These are phyloP conservation scores for Pteruthius melanotis DNA, from an alignment of 2,113 vertebrate genomes.

Conservation along the genomic window DNA sequence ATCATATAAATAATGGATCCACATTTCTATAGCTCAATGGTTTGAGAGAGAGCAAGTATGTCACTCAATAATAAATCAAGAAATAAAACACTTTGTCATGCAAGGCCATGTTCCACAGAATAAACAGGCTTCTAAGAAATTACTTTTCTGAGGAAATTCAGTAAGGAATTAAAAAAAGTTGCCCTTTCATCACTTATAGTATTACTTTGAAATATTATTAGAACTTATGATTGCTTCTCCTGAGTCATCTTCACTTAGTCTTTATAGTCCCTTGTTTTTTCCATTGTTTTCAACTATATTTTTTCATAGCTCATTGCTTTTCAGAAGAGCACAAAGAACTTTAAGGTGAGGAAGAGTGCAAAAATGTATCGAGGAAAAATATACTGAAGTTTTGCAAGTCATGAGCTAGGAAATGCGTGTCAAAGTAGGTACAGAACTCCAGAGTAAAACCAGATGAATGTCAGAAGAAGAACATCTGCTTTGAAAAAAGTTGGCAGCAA, in stretches of 20 bases:
- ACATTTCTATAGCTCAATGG: neutral
- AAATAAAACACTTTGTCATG: neutral
- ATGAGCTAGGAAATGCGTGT: neutral
- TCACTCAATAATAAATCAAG: neutral
- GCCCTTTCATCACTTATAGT: neutral
- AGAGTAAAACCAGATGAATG: neutral
- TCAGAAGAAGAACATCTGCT: constrained; percentile 36
- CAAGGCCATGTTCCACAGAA: neutral
- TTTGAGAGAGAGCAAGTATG: neutral
- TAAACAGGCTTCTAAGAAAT: neutral
- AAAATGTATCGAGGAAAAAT: neutral
- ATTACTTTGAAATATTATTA: neutral
- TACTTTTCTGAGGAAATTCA: neutral
- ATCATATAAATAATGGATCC: neutral
- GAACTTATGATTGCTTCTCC: neutral
- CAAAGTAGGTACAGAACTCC: neutral
- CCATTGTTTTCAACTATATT: neutral
- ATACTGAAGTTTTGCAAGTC: neutral
- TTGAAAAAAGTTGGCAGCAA: neutral
- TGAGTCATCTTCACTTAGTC: neutral
- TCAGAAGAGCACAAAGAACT: neutral
- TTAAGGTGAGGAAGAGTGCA: neutral
- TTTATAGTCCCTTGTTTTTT: neutral
- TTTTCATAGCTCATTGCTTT: neutral
- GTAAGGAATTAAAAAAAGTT: neutral